These are phyloP conservation scores for Ceyx margarethae DNA, from an alignment of 2,113 vertebrate species.

Conservation along the genomic window DNA sequence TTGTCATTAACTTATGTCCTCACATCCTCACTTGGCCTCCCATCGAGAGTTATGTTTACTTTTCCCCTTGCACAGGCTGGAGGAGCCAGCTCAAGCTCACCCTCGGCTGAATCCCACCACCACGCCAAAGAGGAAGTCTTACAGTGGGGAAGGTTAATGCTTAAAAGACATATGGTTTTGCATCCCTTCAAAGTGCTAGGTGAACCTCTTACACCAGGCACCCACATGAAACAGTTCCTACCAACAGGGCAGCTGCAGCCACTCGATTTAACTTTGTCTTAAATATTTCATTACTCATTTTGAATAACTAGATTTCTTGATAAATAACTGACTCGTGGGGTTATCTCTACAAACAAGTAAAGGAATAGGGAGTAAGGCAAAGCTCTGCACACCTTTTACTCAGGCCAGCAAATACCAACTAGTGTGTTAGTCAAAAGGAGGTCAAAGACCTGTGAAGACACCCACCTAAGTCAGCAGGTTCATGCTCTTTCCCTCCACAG, in stretches of 20 bases:
- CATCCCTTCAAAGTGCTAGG: background rate
- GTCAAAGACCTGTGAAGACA: background rate
- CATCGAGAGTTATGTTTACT: background rate
- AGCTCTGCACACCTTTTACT: background rate
- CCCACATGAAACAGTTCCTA: accelerated
- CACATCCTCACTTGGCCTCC: background rate
- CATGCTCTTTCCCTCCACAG: background rate
- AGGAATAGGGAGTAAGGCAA: background rate
- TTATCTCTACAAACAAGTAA: background rate
- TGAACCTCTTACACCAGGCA: accelerated
- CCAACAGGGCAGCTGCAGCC: background rate
- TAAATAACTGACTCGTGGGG: background rate
- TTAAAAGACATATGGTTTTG: background rate
- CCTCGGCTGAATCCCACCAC: background rate
- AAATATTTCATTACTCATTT: background rate
- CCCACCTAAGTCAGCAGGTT: background rate
- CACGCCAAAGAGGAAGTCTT: background rate
- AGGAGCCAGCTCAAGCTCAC: background rate
- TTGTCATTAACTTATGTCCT: background rate
- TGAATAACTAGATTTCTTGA: background rate
- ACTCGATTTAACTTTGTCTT: background rate
- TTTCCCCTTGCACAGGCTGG: accelerated
- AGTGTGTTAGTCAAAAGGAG: accelerated
- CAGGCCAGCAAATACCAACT: background rate
- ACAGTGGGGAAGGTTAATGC: accelerated